A percentile compares a stretch with the other conserved stretches of the same genome.
Conservation (phyloP, 2,888 invertebrate genomes). For the Drosophila acutilabella region DNA sequence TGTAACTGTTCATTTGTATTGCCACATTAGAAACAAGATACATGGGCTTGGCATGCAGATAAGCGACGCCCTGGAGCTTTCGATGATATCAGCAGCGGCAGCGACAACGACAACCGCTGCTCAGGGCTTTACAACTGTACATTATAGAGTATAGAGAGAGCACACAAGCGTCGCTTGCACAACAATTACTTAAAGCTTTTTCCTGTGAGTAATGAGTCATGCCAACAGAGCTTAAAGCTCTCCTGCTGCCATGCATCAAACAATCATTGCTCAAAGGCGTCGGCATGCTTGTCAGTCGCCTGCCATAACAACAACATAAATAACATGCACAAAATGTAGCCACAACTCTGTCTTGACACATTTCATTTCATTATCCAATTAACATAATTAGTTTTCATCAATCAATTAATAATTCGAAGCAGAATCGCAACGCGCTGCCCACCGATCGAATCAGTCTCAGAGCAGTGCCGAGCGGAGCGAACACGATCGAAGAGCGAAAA, state of each 20-base stretch:
- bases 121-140: constrained; percentile 19
- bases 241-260: constrained; percentile 4
- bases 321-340: constrained; percentile 44
- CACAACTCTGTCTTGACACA: constrained; percentile 63
- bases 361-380: constrained; percentile 77
- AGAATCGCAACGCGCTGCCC: constrained; percentile 36
- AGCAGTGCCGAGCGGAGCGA: no score
- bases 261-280: constrained; percentile 32
- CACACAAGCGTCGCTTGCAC: constrained; percentile 34
- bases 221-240: constrained; percentile 28
- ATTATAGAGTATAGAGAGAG: constrained; percentile 2
- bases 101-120: not conserved
- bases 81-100: constrained; percentile 61
- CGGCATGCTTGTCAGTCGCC: constrained; percentile 33
- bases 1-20: constrained; percentile 71
- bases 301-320: constrained; percentile 37
- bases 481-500: constrained; percentile 18
- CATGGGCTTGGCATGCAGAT: constrained; percentile 44
- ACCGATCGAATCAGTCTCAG: constrained; percentile 3
- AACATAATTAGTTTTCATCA: constrained; percentile 80
- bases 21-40: constrained; percentile 54
- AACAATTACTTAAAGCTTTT: constrained; percentile 48
- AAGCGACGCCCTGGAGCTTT: constrained; percentile 37
- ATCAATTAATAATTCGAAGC: constrained; percentile 75
- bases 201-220: constrained; percentile 52